Conservation (phyloP, 2,888 invertebrate genomes). For the Drosophila atripex region DNA sequence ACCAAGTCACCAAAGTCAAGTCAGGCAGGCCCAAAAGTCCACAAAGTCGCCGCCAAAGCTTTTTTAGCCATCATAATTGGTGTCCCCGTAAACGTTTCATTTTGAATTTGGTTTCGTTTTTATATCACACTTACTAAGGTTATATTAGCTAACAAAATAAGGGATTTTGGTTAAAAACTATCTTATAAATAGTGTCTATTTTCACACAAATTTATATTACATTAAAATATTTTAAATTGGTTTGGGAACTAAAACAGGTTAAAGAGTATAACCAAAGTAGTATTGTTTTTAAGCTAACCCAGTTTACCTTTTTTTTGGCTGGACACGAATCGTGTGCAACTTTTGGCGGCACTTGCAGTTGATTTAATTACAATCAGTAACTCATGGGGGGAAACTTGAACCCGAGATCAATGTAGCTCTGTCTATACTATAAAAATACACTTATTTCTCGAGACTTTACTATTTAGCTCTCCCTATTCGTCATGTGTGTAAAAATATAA, state of each 20-base stretch:
- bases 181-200: too few species aligned
- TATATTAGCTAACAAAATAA: not conserved
- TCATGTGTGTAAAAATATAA: slow-evolving; percentile 9
- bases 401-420: slow-evolving; percentile 69
- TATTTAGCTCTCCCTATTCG: slow-evolving; percentile 20
- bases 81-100: slow-evolving; percentile 33
- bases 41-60: slow-evolving; percentile 20
- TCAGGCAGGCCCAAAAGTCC: slow-evolving; percentile 38
- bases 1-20: slow-evolving; percentile 50
- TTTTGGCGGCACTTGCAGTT: slow-evolving; percentile 49
- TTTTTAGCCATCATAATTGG: slow-evolving; percentile 30
- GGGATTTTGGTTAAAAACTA: not conserved
- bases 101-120: slow-evolving; percentile 31
- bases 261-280: slow-evolving; percentile 8
- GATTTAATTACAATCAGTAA: slow-evolving; percentile 70
- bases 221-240: too few species aligned
- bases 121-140: slow-evolving; percentile 10
- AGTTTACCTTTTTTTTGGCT: slow-evolving; percentile 15
- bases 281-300: slow-evolving; percentile 9
- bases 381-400: slow-evolving; percentile 53
- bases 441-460: not conserved
- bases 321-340: slow-evolving; percentile 33
- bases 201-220: too few species aligned
- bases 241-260: not conserved
- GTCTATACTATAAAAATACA: slow-evolving; percentile 34